Evolutionary conservation across 2,797 vertebrate genomes (phyloP).

Genomic region (Gadopsis bispinosus): DNA sequence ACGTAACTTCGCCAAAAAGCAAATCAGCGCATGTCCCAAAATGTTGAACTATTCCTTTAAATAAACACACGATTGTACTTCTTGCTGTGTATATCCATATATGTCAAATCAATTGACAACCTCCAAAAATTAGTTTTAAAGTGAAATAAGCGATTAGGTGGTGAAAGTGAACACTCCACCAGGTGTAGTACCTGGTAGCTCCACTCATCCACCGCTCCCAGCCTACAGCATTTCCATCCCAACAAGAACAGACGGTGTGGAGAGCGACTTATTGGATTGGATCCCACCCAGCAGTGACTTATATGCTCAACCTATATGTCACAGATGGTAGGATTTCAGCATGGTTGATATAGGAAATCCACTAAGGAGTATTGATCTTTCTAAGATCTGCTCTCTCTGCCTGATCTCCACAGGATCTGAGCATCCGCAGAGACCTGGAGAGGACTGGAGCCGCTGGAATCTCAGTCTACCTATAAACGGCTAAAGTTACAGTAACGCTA

Average conservation of each 20-base stretch:
- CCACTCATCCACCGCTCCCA: slow-evolving; percentile 54
- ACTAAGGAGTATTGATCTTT: slow-evolving; percentile 82
- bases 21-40: neutral
- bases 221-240: slow-evolving; percentile 56
- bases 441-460: slow-evolving; percentile 48
- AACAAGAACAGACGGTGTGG: slow-evolving; percentile 71
- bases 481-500: slow-evolving; percentile 14
- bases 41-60: neutral
- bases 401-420: slow-evolving; percentile 76
- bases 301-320: slow-evolving; percentile 80
- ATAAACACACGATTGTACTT: neutral
- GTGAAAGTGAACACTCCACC: slow-evolving; percentile 38
- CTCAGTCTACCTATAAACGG: slow-evolving; percentile 20
- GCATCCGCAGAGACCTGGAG: slow-evolving; percentile 59
- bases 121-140: neutral
- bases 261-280: slow-evolving; percentile 74
- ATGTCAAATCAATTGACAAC: neutral
- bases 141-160: slow-evolving; percentile 1
- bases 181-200: slow-evolving; percentile 58
- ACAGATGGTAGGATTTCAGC: slow-evolving; percentile 81
- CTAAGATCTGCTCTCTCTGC: slow-evolving; percentile 72
- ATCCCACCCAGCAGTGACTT: slow-evolving; percentile 75
- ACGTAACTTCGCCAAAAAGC: neutral
- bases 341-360: slow-evolving; percentile 82
- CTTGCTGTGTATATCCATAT: neutral